phyloP scores from a whole-genome alignment of 2,113 vertebrate genomes.

The Forbesichthys agassizii region DNA sequence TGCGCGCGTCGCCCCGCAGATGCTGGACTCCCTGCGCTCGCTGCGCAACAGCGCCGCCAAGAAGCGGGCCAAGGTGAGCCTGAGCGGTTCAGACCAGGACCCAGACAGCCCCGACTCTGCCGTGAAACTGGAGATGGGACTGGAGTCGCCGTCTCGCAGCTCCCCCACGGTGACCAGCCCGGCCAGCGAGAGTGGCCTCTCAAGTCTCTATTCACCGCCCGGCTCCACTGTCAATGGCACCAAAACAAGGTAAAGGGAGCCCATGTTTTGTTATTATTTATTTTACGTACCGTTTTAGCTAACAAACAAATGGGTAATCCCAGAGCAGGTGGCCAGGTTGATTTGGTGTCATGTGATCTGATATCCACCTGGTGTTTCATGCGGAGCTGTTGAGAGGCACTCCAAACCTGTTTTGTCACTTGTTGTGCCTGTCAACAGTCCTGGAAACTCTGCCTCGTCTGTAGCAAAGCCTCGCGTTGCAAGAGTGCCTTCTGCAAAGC shows the following conservation, averaged over 20 bases:
- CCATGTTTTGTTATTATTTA: no score
- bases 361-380: constrained; percentile 5
- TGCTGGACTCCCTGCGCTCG: constrained; percentile 86
- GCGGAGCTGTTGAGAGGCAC: constrained; percentile 6
- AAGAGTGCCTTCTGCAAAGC: constrained; percentile 72
- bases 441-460: constrained; percentile 76
- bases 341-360: neutral
- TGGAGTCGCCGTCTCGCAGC: constrained; percentile 72
- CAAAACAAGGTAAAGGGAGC: constrained; percentile 62
- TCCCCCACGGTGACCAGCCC: constrained; percentile 79
- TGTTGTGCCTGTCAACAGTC: constrained; percentile 68
- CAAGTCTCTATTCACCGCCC: constrained; percentile 78
- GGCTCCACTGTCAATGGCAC: constrained; percentile 66
- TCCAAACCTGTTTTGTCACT: constrained; percentile 16
- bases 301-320: neutral
- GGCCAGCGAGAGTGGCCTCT: constrained; percentile 82
- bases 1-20: constrained; percentile 69
- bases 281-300: neutral
- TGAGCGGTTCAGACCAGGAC: constrained; percentile 77
- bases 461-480: constrained; percentile 71
- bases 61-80: constrained; percentile 86
- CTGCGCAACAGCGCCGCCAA: constrained; percentile 89
- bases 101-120: constrained; percentile 85
- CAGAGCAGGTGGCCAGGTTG: neutral
- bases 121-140: constrained; percentile 69